These are phyloP conservation scores for Australoheros facetus DNA, from an alignment of 2,797 vertebrate genomes.

Conservation along the genomic window DNA sequence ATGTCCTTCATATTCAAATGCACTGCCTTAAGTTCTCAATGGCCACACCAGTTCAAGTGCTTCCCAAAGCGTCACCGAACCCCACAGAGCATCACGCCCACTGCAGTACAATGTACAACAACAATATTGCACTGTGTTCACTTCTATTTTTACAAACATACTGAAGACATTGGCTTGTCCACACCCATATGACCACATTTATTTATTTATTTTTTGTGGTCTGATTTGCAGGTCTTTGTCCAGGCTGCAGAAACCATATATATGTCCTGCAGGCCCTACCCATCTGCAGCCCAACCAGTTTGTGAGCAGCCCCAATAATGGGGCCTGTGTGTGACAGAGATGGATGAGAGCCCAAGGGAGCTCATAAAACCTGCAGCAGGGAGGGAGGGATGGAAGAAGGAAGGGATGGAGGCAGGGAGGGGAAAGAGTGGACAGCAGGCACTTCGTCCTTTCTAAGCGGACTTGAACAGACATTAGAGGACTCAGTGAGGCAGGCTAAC, in stretches of 20 bases:
- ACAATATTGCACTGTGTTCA: conserved; percentile 53
- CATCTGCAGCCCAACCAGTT: conserved; percentile 82
- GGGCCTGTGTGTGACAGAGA: conserved; percentile 87
- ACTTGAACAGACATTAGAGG: conserved; percentile 78
- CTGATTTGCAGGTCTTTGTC: conserved; percentile 76
- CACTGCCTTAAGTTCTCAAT: conserved; percentile 75
- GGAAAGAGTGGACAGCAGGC: conserved; percentile 82
- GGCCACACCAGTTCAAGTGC: conserved; percentile 72
- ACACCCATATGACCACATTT: conserved; percentile 65
- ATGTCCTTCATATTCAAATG: conserved; percentile 85
- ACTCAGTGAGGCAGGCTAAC: conserved; percentile 78
- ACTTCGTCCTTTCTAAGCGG: conserved; percentile 73
- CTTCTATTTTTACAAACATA: conserved; percentile 48
- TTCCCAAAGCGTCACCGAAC: conserved; percentile 58
- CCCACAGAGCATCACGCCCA: conserved; percentile 46
- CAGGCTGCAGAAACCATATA: conserved; percentile 77
- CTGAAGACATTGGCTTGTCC: conserved; percentile 58
- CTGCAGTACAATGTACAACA: conserved; percentile 22
- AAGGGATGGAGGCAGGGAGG: conserved; percentile 50
- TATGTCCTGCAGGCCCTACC: conserved; percentile 81
- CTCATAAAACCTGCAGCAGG: conserved; percentile 85
- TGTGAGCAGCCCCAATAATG: conserved; percentile 83
- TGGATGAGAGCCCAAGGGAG: conserved; percentile 87
- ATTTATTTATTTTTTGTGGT: conserved; percentile 33
- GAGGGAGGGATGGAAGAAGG: conserved; percentile 64